Evolutionary conservation across 2,797 vertebrate species (phyloP), one percentile per base, ranked within the genome.

Genomic region (Tiaroga cobitis): DNA sequence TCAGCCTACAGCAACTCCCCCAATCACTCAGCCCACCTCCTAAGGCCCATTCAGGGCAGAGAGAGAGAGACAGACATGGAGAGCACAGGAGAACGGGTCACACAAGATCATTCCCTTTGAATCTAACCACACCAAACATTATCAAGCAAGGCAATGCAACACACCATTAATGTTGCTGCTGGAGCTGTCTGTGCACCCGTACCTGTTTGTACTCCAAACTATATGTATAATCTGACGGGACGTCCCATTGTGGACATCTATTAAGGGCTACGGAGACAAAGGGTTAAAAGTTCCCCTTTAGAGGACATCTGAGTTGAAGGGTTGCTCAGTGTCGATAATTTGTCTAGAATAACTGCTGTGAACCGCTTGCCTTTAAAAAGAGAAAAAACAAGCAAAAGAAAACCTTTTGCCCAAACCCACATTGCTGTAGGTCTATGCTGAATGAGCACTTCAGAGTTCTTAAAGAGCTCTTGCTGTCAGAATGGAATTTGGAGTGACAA

Each of bases 401-500:
- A 88, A 73, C 81, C 87, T 87, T 93, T 89, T 89, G 90, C 85
- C 69, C 78, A 89, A 87, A 89, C 91, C 89, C 87, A 88, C 91
- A 81, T 92, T 88, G 93, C 81, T 93, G 93, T 93, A 93, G 91
- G 92, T 91, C 90, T 88, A 70, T 87, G 87, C 90, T 94, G 93
- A 94, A 95, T 92, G 92, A 92, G 91, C 93, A 92, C 95, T 95
- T 89, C 90, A 94, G 88, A 89, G 89, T 87, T 87, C 88, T 94
- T 89, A 92, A 92, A 95, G 94, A 92, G 93, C 94, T 93, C 95
- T 96, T 90, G 91, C 94, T 95, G 95, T 95, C 94, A 95, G 92
- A 92, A 92, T 93, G 92, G 93, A 96, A 96, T 96, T 92, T 95
- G 92, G 92, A 95, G 95, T 94, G 94, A 95, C 93, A 94, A 91